Evolutionary conservation across 64 coral and sea anemone genomes (phyloP).

Genomic region (Dendronephthya gigantea): DNA sequence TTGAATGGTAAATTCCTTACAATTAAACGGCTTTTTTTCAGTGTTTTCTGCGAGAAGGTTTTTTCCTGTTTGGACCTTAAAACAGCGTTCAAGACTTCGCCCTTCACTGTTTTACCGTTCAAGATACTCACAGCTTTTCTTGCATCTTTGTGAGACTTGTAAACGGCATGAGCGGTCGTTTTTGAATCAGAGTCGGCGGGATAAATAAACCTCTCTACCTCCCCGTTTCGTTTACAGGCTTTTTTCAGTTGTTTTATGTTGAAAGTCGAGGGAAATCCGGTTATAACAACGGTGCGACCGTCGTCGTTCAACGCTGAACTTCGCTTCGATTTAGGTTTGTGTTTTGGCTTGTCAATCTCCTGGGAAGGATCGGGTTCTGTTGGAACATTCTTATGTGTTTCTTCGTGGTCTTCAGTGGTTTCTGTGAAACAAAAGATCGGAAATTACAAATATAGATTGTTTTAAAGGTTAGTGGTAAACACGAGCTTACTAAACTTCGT

Average conservation of each 20-base stretch:
- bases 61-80: conserved; percentile 67
- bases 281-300: conserved; percentile 51
- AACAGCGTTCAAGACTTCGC: conserved; percentile 21
- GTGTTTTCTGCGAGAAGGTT: conserved; percentile 28
- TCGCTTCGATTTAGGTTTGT: conserved; percentile 57
- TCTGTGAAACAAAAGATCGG: no score
- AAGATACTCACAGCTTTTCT: conserved; percentile 47
- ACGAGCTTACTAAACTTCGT: no score
- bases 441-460: no score
- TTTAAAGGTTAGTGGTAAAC: no score
- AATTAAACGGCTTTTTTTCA: conserved; percentile 78
- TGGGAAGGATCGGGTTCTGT: background rate
- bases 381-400: no score
- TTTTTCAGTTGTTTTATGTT: conserved; percentile 62
- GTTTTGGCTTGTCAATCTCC: conserved; percentile 8
- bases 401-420: conserved; percentile 26
- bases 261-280: conserved; percentile 44
- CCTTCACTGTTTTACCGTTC: conserved; percentile 53
- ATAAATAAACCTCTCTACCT: conserved; percentile 57
- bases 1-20: conserved; percentile 85
- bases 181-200: conserved; percentile 50
- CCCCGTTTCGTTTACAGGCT: conserved; percentile 43
- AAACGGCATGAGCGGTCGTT: conserved; percentile 51
- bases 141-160: conserved; percentile 56
- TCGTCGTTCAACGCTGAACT: conserved; percentile 34